These are phyloP conservation scores for Solen grandis DNA, from an alignment of 1,140 invertebrate genomes.

Conservation along the genomic window DNA sequence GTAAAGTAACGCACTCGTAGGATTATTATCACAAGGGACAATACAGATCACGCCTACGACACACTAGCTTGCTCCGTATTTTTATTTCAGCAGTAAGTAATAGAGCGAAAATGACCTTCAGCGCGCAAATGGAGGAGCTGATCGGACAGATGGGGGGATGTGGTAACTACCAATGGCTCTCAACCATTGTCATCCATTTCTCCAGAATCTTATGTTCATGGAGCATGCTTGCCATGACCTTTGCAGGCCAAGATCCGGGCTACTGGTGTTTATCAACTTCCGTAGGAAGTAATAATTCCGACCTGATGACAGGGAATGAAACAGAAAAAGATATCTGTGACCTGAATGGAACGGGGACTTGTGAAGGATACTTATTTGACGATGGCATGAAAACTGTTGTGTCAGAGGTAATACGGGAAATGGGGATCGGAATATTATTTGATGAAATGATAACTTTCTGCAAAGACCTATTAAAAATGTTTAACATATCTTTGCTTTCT, in stretches of 20 bases:
- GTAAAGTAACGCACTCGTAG: too few species aligned
- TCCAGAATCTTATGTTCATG: constrained; percentile 7
- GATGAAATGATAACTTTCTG: too few species aligned
- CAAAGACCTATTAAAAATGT: too few species aligned
- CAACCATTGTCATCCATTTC: constrained; percentile 3
- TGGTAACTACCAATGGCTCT: constrained; percentile 28
- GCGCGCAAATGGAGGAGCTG: too few species aligned
- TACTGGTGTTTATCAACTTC: too few species aligned
- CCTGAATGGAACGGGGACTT: background rate
- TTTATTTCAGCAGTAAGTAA: too few species aligned
- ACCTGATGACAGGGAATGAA: constrained; percentile 3
- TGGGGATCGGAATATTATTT: background rate
- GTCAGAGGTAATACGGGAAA: background rate
- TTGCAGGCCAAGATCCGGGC: constrained; percentile 6
- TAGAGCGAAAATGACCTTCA: too few species aligned
- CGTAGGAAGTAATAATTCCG: too few species aligned
- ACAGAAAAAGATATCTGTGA: background rate
- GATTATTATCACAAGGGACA: too few species aligned
- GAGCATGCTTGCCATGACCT: constrained; percentile 30
- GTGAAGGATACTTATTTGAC: background rate
- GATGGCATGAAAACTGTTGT: background rate
- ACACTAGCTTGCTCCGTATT: too few species aligned
- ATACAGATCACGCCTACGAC: too few species aligned
- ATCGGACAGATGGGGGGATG: constrained; percentile 13
- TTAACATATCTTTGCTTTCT: too few species aligned